phyloP scores from a whole-genome alignment of 2,888 invertebrate genomes.

The Mechanitis mazaeus region DNA sequence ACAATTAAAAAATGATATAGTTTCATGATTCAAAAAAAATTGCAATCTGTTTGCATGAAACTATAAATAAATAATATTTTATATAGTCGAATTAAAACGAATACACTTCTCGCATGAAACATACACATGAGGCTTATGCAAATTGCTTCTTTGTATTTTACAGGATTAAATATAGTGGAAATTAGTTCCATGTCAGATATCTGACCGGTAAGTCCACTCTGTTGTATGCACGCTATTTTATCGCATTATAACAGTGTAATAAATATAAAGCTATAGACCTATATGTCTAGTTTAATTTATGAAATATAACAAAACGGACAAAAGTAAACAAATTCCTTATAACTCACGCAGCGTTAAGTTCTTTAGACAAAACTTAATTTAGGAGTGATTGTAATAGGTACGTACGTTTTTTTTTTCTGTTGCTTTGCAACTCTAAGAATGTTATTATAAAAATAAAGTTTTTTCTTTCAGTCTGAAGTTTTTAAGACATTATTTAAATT shows the following conservation, averaged over 20 bases:
- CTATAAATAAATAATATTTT: constrained; percentile 65
- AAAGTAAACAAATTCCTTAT: neutral
- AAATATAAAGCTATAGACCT: constrained; percentile 22
- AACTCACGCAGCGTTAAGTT: constrained; percentile 2
- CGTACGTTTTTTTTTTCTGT: neutral
- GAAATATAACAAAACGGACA: constrained; percentile 8
- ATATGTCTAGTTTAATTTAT: constrained; percentile 24
- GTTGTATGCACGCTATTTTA: constrained; percentile 60
- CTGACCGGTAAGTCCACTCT: constrained; percentile 51
- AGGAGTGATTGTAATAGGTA: neutral
- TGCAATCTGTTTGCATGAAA: no score
- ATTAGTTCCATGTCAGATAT: constrained; percentile 75
- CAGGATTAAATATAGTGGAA: constrained; percentile 74
- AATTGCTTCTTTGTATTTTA: constrained; percentile 74
- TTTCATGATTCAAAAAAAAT: no score
- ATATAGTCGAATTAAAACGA: constrained; percentile 65
- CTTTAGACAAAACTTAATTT: neutral
- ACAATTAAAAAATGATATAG: no score
- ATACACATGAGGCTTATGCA: constrained; percentile 74
- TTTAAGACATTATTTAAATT: no score
- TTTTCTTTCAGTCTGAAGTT: no score
- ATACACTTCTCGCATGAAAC: constrained; percentile 71
- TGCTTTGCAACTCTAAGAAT: no score
- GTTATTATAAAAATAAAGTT: no score
- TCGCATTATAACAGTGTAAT: constrained; percentile 38